phyloP scores from a whole-genome alignment of 2,113 vertebrate species.

The Lepisosteus osseus region DNA sequence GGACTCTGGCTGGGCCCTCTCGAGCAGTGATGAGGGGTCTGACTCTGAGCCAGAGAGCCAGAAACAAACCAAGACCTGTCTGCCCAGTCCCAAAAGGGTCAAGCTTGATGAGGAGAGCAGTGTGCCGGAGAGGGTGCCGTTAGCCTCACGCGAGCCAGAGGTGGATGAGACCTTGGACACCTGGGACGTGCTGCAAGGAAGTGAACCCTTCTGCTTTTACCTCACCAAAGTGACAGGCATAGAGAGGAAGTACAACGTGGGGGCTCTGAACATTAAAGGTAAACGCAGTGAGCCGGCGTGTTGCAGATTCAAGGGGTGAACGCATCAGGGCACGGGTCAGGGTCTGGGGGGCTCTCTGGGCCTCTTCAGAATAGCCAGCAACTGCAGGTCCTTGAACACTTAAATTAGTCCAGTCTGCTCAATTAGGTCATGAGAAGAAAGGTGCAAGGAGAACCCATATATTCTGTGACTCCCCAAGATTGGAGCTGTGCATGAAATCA shows the following conservation, averaged over 20 bases:
- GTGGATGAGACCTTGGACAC: conserved; percentile 73
- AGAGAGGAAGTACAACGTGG: conserved; percentile 76
- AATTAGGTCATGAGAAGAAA: no score
- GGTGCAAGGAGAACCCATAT: no score
- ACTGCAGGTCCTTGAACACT: no score
- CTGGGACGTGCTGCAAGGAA: conserved; percentile 62
- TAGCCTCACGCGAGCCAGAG: conserved; percentile 45
- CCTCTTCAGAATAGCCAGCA: no score
- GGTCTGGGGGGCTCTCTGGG: no score
- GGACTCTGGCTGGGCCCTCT: conserved; percentile 84
- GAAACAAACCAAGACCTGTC: conserved; percentile 36
- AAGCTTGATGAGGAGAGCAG: conserved; percentile 43
- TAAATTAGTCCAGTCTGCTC: no score
- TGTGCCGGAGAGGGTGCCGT: conserved; percentile 42
- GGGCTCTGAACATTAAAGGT: conserved; percentile 92
- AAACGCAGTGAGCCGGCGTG: no score
- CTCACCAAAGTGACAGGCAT: conserved; percentile 90
- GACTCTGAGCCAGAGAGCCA: conserved; percentile 6
- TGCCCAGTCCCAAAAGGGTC: conserved; percentile 34
- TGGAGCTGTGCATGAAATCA: no score
- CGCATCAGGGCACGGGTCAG: no score
- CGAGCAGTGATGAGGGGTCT: conserved; percentile 84
- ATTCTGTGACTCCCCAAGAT: no score
- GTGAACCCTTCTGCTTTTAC: conserved; percentile 82
- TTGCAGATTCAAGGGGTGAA: no score